phyloP scores from a whole-genome alignment of 1,140 invertebrate genomes.

The Delia radicum region DNA sequence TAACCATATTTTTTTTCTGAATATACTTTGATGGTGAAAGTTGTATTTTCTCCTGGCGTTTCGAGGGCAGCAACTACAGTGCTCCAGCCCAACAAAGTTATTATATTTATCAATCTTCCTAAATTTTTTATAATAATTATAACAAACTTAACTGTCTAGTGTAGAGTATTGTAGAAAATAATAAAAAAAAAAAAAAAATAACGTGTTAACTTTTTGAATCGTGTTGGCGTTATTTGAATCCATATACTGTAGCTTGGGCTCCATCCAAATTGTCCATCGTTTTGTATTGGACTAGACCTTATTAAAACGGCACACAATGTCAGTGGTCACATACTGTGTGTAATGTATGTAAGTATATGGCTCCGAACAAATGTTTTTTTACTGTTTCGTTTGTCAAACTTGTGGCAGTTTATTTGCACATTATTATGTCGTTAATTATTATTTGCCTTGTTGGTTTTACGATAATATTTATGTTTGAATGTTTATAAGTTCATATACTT shows the following conservation, averaged over 20 bases:
- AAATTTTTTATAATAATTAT: too few relatives aligned
- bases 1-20: too few relatives aligned
- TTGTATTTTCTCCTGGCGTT: too few relatives aligned
- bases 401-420: slow-evolving; percentile 31
- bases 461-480: slow-evolving; percentile 10
- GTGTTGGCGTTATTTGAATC: not conserved
- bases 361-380: not conserved
- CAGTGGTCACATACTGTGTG: not conserved
- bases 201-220: not conserved
- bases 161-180: too few relatives aligned
- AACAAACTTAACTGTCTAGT: too few relatives aligned
- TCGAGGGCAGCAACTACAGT: too few relatives aligned
- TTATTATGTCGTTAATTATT: slow-evolving; percentile 33
- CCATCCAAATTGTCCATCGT: not conserved
- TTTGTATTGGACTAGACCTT: not conserved
- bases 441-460: slow-evolving; percentile 22
- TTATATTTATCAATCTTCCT: too few relatives aligned
- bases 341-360: too few relatives aligned
- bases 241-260: not conserved
- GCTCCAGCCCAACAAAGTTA: too few relatives aligned
- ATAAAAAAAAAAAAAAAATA: not conserved
- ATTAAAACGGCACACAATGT: not conserved
- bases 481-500: not conserved
- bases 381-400: slow-evolving; percentile 19
- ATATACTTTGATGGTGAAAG: too few relatives aligned